Conservation (phyloP, 2,888 invertebrate species). For the Trachelus iudaicus region DNA sequence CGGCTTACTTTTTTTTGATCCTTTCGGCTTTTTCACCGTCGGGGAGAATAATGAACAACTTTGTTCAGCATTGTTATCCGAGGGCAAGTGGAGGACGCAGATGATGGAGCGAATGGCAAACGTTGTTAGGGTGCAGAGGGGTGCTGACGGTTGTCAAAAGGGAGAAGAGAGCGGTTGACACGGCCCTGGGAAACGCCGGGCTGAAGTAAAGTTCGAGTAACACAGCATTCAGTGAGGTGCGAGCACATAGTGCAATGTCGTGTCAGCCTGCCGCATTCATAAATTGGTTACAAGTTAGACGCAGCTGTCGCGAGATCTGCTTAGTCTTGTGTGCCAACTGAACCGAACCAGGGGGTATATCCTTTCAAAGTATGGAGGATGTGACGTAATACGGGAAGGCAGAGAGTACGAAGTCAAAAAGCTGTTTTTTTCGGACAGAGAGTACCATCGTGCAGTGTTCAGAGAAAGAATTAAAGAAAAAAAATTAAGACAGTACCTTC, state of each 20-base stretch:
- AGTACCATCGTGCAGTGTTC: too few relatives aligned
- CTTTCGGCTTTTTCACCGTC: not conserved
- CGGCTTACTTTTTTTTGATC: not conserved
- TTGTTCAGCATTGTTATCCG: not conserved
- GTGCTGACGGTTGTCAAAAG: not conserved
- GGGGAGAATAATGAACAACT: not conserved
- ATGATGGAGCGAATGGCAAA: not conserved
- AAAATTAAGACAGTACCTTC: too few relatives aligned
- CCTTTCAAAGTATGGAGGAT: too few relatives aligned
- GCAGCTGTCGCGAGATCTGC: not conserved
- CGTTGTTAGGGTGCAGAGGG: too few relatives aligned
- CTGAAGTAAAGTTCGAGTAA: slow-evolving; percentile 24
- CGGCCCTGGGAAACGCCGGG: slow-evolving; percentile 5
- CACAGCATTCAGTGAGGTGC: slow-evolving; percentile 30
- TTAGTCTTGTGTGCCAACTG: not conserved
- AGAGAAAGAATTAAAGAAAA: too few relatives aligned
- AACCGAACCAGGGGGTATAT: too few relatives aligned
- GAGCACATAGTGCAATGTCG: slow-evolving; percentile 52
- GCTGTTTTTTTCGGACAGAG: too few relatives aligned
- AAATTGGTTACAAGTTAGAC: slow-evolving; percentile 52
- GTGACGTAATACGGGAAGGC: too few relatives aligned
- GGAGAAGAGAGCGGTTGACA: not conserved
- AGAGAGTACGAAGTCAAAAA: too few relatives aligned
- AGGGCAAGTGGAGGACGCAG: not conserved
- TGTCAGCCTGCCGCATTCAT: slow-evolving; percentile 54